phyloP scores from a whole-genome alignment of 2,888 invertebrate species.

The Nebria brevicollis region DNA sequence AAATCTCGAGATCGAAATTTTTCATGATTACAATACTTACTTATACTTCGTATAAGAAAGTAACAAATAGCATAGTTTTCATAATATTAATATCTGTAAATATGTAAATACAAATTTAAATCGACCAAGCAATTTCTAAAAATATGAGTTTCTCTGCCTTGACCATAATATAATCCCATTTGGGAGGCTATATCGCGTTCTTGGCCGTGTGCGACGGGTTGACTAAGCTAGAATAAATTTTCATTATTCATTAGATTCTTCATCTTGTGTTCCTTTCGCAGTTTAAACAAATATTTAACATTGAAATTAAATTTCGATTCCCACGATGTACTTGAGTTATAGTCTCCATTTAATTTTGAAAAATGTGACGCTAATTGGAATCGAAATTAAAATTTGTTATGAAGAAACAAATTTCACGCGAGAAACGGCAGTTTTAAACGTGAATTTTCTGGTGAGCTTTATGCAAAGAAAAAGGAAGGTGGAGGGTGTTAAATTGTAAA shows the following conservation, averaged over 20 bases:
- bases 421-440: no score
- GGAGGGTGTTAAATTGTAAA: neutral
- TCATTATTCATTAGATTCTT: slow-evolving; percentile 46
- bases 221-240: slow-evolving; percentile 42
- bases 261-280: slow-evolving; percentile 41
- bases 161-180: no score
- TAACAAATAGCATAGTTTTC: no score
- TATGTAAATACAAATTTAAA: no score
- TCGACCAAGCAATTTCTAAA: no score
- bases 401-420: no score
- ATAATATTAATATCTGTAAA: no score
- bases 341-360: slow-evolving; percentile 22
- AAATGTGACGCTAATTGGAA: slow-evolving; percentile 27
- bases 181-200: no score
- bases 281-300: slow-evolving; percentile 47
- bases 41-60: no score
- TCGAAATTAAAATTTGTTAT: slow-evolving; percentile 33
- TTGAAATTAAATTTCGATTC: slow-evolving; percentile 43
- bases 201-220: neutral
- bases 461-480: neutral
- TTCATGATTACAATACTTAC: no score
- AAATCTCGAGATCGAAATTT: no score
- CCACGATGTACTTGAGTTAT: slow-evolving; percentile 37
- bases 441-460: neutral
- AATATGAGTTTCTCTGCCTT: no score